phyloP scores from a whole-genome alignment of 2,113 vertebrate species.

The Chaenogobius annularis region DNA sequence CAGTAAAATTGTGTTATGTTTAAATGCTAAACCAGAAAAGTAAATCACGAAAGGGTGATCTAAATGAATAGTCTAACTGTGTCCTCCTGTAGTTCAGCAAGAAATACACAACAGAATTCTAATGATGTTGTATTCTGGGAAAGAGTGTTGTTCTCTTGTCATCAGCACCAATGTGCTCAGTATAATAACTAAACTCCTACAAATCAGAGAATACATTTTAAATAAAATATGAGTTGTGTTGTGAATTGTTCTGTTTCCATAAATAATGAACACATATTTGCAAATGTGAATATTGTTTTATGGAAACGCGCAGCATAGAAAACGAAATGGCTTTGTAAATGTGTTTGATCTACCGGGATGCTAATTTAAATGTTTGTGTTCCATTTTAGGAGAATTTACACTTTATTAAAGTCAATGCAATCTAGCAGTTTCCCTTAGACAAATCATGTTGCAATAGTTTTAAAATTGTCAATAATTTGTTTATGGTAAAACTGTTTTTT shows the following conservation, averaged over 20 bases:
- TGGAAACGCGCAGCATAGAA: background rate
- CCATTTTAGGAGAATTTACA: no score
- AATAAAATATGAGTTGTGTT: constrained; percentile 1
- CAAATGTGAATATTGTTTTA: background rate
- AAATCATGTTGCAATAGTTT: no score
- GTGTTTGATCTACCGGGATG: no score
- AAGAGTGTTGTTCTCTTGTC: background rate
- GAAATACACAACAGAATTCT: background rate
- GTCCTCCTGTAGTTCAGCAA: background rate
- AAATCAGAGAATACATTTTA: background rate
- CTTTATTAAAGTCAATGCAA: no score
- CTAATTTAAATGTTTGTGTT: no score
- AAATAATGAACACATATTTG: background rate
- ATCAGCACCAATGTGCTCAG: background rate
- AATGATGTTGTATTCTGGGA: background rate
- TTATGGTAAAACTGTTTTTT: no score
- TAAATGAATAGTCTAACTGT: background rate
- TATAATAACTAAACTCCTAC: background rate
- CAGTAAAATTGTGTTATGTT: background rate
- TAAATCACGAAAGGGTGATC: background rate
- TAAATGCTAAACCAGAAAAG: background rate
- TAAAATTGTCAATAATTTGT: no score
- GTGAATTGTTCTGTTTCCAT: background rate
- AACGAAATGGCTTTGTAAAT: background rate
- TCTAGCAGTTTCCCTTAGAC: no score